Evolutionary conservation across 1,140 invertebrate species (phyloP), one percentile per base, ranked within the genome.

Genomic region (Odontomachus brunneus): DNA sequence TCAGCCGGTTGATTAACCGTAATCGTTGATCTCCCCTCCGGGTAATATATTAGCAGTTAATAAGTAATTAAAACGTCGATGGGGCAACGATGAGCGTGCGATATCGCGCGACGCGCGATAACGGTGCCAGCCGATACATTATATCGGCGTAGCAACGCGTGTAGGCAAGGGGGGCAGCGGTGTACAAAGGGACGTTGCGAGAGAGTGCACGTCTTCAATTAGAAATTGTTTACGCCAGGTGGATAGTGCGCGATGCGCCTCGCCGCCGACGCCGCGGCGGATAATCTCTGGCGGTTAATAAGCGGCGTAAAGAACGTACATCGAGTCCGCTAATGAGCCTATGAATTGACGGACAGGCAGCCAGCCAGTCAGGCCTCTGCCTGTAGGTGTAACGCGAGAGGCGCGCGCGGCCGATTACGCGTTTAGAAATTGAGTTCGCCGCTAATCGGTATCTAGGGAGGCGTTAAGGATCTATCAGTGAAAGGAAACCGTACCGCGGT

Each of bases 351-450:
- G 72, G 82, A 87, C 86, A 49, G 71, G 66, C 73, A 55, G 75
- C 82, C 86, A 49, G 71, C 62, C 81, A 55, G 38, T 3, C 38
- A 44, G 9, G 9, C 38, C 1, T 0, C 9, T 5, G 73, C 67
- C 85, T 84, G 62, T 86, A 62, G 72, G 67, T 73, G 71, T 29
- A 86, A 84, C 82, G 62, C 80, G 55, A 57, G 55, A 57, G 60
- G 57, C 74, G 51, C 75, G 65, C 85, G 65, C 69, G 85, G 49
- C 17, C 82, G 85, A 81, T 67, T 67, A 80, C 26, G 66, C 65
- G 71, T 71, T 69, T 87, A 72, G 85, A 82, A 84, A 88, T 88
- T 84, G 87, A 85, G 84, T 88, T 82, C 76, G 86, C 84, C 57
- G 67, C 19, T 57, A 80, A 82, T 84, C 83, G 76, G 44, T 76